phyloP scores from a whole-genome alignment of 1,140 invertebrate species.

The Brachionus rotundiformis region DNA sequence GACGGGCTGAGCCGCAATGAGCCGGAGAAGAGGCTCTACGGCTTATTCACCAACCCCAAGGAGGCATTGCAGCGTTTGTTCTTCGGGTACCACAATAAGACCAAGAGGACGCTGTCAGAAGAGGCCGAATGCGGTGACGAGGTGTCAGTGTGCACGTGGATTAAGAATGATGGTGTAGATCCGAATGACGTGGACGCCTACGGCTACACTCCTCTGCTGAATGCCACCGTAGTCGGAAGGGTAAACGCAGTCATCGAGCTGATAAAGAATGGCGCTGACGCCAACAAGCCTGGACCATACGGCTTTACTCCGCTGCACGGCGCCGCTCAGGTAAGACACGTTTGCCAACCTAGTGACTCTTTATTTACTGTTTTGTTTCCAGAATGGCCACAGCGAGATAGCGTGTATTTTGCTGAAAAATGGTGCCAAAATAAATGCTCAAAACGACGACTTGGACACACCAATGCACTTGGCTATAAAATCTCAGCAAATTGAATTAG shows the following conservation, averaged over 20 bases:
- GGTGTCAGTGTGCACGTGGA: conserved; percentile 28
- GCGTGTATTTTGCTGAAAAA: conserved; percentile 44
- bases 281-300: conserved; percentile 35
- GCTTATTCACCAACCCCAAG: neutral
- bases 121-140: conserved; percentile 48
- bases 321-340: conserved; percentile 40
- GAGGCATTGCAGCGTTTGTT: neutral
- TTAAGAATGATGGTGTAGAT: conserved; percentile 31
- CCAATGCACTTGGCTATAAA: conserved; percentile 48
- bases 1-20: neutral
- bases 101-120: conserved; percentile 38
- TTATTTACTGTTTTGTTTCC: neutral
- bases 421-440: conserved; percentile 41
- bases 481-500: conserved; percentile 49
- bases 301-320: conserved; percentile 51
- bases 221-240: conserved; percentile 14
- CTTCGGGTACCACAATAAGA: conserved; percentile 18
- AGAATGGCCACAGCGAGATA: conserved; percentile 50
- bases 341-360: too few species aligned
- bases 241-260: conserved; percentile 30
- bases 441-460: conserved; percentile 50
- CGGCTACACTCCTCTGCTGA: conserved; percentile 47
- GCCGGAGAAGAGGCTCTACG: neutral
- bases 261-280: conserved; percentile 42
- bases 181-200: conserved; percentile 29